Evolutionary conservation across 2,888 invertebrate genomes (phyloP).

Genomic region (Meandrusa payeni): DNA sequence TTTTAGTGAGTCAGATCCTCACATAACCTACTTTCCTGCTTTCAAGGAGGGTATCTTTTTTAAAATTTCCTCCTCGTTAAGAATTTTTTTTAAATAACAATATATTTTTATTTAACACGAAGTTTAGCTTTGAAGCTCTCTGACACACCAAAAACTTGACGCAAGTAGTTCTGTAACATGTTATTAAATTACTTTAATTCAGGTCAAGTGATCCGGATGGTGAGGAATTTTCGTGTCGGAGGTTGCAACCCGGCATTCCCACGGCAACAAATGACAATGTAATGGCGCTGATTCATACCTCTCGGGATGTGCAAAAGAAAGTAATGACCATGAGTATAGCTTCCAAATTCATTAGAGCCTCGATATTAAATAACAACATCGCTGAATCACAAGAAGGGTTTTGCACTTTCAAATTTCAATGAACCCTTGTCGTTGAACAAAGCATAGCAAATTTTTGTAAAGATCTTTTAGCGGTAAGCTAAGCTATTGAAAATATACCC

Average conservation of each 20-base stretch:
- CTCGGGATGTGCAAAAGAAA: conserved; percentile 27
- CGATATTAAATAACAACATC: conserved; percentile 7
- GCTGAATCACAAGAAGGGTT: conserved; percentile 16
- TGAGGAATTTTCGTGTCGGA: conserved; percentile 43
- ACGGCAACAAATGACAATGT: conserved; percentile 39
- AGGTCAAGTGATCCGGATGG: conserved; percentile 46
- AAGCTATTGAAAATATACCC: too few relatives aligned
- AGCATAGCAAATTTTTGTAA: too few relatives aligned
- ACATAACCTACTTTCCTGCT: too few relatives aligned
- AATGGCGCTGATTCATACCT: conserved; percentile 37
- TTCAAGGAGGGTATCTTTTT: too few relatives aligned
- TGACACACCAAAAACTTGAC: conserved; percentile 4
- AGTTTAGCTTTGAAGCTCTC: not conserved
- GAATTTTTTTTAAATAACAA: too few relatives aligned
- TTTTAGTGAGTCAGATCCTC: too few relatives aligned
- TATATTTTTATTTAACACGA: too few relatives aligned
- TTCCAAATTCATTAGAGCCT: conserved; percentile 20
- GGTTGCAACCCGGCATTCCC: conserved; percentile 39
- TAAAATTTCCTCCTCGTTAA: too few relatives aligned
- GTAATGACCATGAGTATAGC: conserved; percentile 17
- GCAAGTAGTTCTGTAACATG: conserved; percentile 25
- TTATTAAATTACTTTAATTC: conserved; percentile 32
- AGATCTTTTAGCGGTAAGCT: too few relatives aligned
- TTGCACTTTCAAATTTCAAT: conserved; percentile 10
- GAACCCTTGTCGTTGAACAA: conserved; percentile 4